phyloP scores from a whole-genome alignment of 2,888 invertebrate species.

The Sericinus montela region DNA sequence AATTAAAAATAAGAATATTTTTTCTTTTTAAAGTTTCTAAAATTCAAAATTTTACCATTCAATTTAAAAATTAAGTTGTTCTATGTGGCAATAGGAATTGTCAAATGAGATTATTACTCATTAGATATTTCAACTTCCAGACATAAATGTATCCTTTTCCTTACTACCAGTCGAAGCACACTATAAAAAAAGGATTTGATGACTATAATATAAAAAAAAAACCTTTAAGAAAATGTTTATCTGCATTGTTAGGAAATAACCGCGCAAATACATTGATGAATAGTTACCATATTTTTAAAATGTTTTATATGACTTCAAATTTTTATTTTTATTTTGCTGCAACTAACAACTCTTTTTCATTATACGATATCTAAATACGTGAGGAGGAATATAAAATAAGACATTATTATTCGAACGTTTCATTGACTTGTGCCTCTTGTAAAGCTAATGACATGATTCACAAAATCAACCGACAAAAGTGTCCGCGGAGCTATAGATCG shows the following conservation, averaged over 20 bases:
- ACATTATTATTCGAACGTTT: conserved; percentile 20
- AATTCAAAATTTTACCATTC: too few species aligned
- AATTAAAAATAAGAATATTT: too few species aligned
- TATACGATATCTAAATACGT: conserved; percentile 19
- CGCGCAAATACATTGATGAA: background rate
- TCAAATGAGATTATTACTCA: too few species aligned
- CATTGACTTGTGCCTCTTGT: conserved; percentile 21
- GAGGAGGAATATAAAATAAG: conserved; percentile 30
- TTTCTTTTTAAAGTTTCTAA: too few species aligned
- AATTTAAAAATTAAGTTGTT: too few species aligned
- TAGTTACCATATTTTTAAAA: background rate
- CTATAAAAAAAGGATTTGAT: too few species aligned
- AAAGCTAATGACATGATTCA: conserved; percentile 25
- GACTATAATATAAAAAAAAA: too few species aligned
- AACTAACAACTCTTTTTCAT: conserved; percentile 1
- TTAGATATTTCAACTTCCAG: too few species aligned
- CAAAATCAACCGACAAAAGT: conserved; percentile 34
- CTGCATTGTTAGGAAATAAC: background rate
- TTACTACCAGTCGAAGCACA: too few species aligned
- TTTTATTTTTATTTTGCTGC: background rate
- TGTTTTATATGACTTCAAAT: background rate
- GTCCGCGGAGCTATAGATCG: conserved; percentile 32
- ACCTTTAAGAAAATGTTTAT: background rate
- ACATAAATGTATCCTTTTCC: too few species aligned
- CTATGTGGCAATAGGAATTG: too few species aligned